A percentile compares a stretch with the other conserved stretches of the same genome.
Conservation (phyloP, 2,113 vertebrate species). For the Xenopus tropicalis region DNA sequence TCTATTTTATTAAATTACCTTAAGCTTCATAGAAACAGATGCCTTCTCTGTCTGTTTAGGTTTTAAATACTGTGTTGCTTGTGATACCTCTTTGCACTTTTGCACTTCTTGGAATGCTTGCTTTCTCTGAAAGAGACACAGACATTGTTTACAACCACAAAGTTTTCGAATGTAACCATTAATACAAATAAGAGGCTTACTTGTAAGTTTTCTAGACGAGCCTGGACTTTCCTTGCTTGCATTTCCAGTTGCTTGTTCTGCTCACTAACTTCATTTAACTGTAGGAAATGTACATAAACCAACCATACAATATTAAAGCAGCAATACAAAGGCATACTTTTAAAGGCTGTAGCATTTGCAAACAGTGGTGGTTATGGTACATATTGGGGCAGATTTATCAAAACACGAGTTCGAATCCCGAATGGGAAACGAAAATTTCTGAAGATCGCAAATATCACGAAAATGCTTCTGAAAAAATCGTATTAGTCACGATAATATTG, state of each 20-base stretch:
- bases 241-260: slow-evolving; percentile 76
- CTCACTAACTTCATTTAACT: slow-evolving; percentile 74
- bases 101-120: slow-evolving; percentile 61
- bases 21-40: slow-evolving; percentile 11
- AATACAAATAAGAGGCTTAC: slow-evolving; percentile 54
- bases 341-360: no score
- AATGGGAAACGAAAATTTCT: no score
- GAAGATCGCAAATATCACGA: no score
- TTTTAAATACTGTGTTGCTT: slow-evolving; percentile 55
- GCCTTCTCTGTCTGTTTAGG: slow-evolving; percentile 65
- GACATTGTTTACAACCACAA: slow-evolving; percentile 18
- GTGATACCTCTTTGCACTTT: slow-evolving; percentile 55
- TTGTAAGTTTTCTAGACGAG: slow-evolving; percentile 86
- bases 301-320: slow-evolving; percentile 3
- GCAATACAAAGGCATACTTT: not conserved
- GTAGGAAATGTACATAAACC: slow-evolving; percentile 46
- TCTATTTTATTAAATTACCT: slow-evolving; percentile 8
- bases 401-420: no score
- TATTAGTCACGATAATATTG: no score
- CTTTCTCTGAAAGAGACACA: slow-evolving; percentile 70
- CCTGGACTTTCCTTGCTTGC: slow-evolving; percentile 75
- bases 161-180: slow-evolving; percentile 19
- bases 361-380: no score
- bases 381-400: no score
- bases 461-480: no score